phyloP scores from a whole-genome alignment of 2,797 vertebrate genomes.

The Podarcis lilfordi region DNA sequence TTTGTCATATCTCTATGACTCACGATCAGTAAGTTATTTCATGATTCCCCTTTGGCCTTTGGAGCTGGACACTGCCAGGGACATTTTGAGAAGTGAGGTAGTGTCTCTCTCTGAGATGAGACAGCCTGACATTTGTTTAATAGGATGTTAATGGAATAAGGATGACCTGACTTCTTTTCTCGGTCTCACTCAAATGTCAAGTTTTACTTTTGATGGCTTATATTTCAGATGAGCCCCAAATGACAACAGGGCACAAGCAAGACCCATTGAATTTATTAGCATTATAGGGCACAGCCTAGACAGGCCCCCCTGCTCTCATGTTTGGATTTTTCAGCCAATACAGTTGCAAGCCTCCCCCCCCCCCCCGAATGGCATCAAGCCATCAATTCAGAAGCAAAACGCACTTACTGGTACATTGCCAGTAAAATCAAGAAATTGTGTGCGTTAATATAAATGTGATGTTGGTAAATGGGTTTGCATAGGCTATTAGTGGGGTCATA shows the following conservation, averaged over 20 bases:
- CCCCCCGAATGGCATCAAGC: not conserved
- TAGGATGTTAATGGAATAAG: slow-evolving; percentile 9
- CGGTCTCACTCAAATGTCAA: slow-evolving; percentile 25
- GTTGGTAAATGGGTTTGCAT: not conserved
- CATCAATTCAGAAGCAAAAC: not conserved
- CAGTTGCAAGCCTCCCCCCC: not conserved
- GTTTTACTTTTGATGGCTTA: not conserved
- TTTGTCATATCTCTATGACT: not conserved
- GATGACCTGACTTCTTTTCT: not conserved
- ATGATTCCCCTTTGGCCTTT: not conserved
- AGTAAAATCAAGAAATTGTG: not conserved
- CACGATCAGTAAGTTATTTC: not conserved
- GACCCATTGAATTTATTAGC: slow-evolving; percentile 6
- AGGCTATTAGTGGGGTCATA: not conserved
- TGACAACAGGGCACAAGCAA: not conserved
- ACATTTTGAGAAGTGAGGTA: not conserved
- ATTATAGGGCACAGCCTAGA: not conserved
- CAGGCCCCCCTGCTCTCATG: not conserved
- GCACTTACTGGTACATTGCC: not conserved
- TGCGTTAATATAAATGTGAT: not conserved
- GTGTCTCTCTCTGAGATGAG: not conserved
- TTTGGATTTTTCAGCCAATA: not conserved
- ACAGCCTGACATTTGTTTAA: slow-evolving; percentile 39
- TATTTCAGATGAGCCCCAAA: not conserved
- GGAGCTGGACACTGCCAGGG: not conserved